Evolutionary conservation across 2,888 invertebrate genomes (phyloP).

Genomic region (Drosophila mimica): DNA sequence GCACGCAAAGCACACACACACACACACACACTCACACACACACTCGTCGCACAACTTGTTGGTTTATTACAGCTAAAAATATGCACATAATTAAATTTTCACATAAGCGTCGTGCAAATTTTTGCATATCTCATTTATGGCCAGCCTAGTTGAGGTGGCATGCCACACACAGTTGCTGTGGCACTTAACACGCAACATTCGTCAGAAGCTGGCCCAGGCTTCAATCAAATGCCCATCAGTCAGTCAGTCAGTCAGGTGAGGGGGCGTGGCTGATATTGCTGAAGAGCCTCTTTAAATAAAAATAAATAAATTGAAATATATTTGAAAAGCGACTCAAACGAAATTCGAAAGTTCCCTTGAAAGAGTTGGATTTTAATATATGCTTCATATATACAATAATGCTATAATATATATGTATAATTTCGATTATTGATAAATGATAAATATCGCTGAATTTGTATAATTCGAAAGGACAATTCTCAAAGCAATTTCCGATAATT

Average conservation of each 20-base stretch:
- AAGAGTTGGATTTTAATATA: background rate
- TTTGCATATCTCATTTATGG: slow-evolving; percentile 51
- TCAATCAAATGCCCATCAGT: slow-evolving; percentile 34
- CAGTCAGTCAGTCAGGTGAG: background rate
- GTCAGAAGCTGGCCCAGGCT: slow-evolving; percentile 16
- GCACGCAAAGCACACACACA: slow-evolving; percentile 51
- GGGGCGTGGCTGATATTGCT: background rate
- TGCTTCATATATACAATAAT: too few relatives aligned
- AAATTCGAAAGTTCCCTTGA: background rate
- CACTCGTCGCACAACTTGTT: too few relatives aligned
- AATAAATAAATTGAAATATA: background rate
- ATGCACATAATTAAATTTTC: slow-evolving; percentile 58
- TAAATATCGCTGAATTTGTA: background rate
- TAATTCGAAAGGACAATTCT: background rate
- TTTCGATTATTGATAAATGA: too few relatives aligned
- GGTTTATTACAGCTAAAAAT: slow-evolving; percentile 23
- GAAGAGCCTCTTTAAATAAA: background rate
- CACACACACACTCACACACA: background rate
- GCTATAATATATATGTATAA: too few relatives aligned
- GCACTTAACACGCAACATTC: slow-evolving; percentile 48
- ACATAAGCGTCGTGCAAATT: slow-evolving; percentile 49
- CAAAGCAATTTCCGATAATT: background rate
- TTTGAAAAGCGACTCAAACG: background rate
- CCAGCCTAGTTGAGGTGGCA: slow-evolving; percentile 15
- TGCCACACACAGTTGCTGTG: slow-evolving; percentile 3